Base-by-base conservation (phyloP, 1,140 invertebrate genomes). In the Cotesia typhae region DNA sequence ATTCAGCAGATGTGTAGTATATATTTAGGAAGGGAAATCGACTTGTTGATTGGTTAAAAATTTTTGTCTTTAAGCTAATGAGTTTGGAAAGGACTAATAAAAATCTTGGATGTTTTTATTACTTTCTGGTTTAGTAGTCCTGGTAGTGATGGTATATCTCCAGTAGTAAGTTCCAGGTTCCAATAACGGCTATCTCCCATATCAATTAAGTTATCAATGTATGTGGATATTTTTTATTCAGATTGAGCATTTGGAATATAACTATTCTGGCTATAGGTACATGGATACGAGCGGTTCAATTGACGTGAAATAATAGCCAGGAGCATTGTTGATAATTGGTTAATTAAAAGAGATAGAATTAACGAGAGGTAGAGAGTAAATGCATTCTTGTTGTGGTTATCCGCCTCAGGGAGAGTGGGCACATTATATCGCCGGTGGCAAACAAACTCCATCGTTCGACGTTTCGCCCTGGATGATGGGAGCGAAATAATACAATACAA, bases 401-500 rank as follows among this genome's bases (percentile, higher is more conserved):
- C 76, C 76, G 60, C 74, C 61, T 71, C 60, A 71, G 41, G 41
- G 41, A 47, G 41, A 47, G 41, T 47, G 41, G 76, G 78, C 59
- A 68, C 69, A 60, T 75, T 80, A 78, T 77, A 80, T 79, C 77
- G 80, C 80, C 79, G 76, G 77, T 81, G 78, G 79, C 80, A 79
- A 80, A 79, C 80, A 80, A 81, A 79, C 80, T 71, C 76, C 79
- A 79, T 77, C 77, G 78, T 78, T 77, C 77, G 77, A 77, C 77
- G 77, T 80, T 79, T 78, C 76, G 76, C 76, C 74, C 76, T 76
- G 78, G 77, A 79, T 78, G 77, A 81, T 76, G 76, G 77, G 72
- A 79, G 72, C 68, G 74, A 75, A 71, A 77, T 72, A 81, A 81
- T 78, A 47, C 41, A 80, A 79, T 74, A 80, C 77, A 81, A 81